phyloP scores from a whole-genome alignment of 2,888 invertebrate genomes.

The Cosmopolites sordidus region DNA sequence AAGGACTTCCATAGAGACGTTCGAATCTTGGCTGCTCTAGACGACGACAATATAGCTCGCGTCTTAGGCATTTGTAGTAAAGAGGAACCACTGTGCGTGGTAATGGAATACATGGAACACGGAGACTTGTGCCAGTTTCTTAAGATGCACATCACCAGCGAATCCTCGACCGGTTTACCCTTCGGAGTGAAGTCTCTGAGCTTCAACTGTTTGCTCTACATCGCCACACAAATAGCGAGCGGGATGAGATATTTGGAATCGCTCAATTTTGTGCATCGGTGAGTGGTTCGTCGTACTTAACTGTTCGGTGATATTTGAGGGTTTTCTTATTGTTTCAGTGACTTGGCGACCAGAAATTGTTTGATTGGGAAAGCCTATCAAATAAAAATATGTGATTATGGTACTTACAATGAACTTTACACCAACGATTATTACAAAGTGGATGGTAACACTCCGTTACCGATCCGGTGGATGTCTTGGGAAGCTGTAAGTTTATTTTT shows the following conservation, averaged over 20 bases:
- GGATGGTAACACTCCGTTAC: conserved; percentile 72
- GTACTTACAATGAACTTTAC: conserved; percentile 77
- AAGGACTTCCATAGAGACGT: conserved; percentile 83
- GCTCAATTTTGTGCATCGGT: conserved; percentile 78
- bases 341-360: conserved; percentile 84
- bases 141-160: conserved; percentile 63
- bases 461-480: conserved; percentile 89
- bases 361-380: conserved; percentile 78
- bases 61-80: conserved; percentile 72
- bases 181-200: conserved; percentile 61
- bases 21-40: conserved; percentile 77
- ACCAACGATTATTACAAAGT: conserved; percentile 77
- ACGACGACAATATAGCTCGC: conserved; percentile 71
- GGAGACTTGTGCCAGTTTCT: conserved; percentile 81
- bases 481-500: conserved; percentile 63
- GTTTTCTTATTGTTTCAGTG: conserved; percentile 53
- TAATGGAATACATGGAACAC: conserved; percentile 78
- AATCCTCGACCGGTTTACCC: conserved; percentile 52
- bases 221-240: conserved; percentile 80
- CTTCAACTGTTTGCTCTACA: conserved; percentile 71
- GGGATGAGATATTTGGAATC: conserved; percentile 88
- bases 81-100: conserved; percentile 73
- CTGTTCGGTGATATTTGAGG: too few relatives aligned
- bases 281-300: too few relatives aligned
- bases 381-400: conserved; percentile 81